phyloP scores from a whole-genome alignment of 2,888 invertebrate genomes.

The Eurois occulta region DNA sequence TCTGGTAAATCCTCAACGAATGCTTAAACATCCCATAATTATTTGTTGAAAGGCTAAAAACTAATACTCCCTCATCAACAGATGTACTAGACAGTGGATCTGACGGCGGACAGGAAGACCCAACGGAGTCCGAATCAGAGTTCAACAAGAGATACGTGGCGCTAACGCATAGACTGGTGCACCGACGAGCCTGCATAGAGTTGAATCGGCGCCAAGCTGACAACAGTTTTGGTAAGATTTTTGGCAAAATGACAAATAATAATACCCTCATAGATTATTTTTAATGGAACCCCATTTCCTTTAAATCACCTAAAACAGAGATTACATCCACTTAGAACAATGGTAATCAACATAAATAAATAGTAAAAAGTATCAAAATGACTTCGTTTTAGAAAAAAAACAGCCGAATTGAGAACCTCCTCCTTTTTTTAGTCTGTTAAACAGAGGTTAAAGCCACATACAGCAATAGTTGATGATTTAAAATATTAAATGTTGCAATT shows the following conservation, averaged over 20 bases:
- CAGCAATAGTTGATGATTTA: not conserved
- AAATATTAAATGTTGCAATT: not conserved
- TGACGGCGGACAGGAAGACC: slow-evolving; percentile 82
- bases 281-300: not conserved
- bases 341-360: no score
- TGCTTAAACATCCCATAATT: not conserved
- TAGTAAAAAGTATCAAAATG: no score
- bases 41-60: not conserved
- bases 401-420: no score
- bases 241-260: not conserved
- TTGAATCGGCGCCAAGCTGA: slow-evolving; percentile 96
- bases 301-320: not conserved
- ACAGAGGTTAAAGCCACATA: slow-evolving; percentile 14
- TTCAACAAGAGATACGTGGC: slow-evolving; percentile 96
- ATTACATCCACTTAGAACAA: not conserved
- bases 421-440: no score
- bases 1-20: not conserved
- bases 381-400: no score
- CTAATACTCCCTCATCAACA: slow-evolving; percentile 53
- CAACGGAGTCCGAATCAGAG: slow-evolving; percentile 95
- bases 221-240: slow-evolving; percentile 94
- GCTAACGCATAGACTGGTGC: slow-evolving; percentile 96
- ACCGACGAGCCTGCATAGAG: slow-evolving; percentile 96
- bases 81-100: slow-evolving; percentile 76
- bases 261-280: not conserved